These are phyloP conservation scores for Macrosteles quadrilineatus DNA, from an alignment of 1,140 invertebrate species.

Conservation along the genomic window DNA sequence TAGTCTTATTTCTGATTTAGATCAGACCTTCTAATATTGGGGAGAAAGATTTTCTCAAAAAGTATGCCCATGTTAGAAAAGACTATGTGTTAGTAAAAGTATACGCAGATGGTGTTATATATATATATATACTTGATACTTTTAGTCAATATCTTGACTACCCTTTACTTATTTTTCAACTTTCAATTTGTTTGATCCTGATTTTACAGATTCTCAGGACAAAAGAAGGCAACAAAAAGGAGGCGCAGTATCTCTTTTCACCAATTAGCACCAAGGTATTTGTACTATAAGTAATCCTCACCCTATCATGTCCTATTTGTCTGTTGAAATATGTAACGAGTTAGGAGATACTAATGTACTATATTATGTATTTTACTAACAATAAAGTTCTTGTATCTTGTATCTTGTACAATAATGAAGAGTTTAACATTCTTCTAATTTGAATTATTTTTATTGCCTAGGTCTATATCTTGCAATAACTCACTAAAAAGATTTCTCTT, in stretches of 20 bases:
- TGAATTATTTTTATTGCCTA: background rate
- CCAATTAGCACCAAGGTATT: slow-evolving; percentile 53
- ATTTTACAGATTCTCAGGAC: slow-evolving; percentile 56
- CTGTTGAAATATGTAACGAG: background rate
- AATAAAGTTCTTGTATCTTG: no score
- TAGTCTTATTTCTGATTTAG: no score
- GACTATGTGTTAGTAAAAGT: no score
- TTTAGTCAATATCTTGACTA: no score
- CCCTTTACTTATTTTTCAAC: no score
- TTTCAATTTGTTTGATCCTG: no score
- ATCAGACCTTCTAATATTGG: no score
- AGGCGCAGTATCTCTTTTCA: slow-evolving; percentile 76
- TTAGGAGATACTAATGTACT: background rate
- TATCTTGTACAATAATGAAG: background rate
- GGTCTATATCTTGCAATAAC: background rate
- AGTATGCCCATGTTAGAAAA: no score
- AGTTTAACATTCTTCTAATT: background rate
- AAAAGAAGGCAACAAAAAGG: slow-evolving; percentile 64
- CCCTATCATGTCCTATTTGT: background rate
- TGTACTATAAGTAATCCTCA: background rate
- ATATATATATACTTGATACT: no score
- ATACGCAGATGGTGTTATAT: no score
- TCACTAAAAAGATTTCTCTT: background rate
- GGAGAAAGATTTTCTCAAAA: no score
- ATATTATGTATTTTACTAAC: no score